A percentile compares a stretch with the other conserved stretches of the same genome.
Evolutionary conservation across 92 coral and sea anemone species (phyloP).

Genomic region (Anthopleura xanthogrammica): DNA sequence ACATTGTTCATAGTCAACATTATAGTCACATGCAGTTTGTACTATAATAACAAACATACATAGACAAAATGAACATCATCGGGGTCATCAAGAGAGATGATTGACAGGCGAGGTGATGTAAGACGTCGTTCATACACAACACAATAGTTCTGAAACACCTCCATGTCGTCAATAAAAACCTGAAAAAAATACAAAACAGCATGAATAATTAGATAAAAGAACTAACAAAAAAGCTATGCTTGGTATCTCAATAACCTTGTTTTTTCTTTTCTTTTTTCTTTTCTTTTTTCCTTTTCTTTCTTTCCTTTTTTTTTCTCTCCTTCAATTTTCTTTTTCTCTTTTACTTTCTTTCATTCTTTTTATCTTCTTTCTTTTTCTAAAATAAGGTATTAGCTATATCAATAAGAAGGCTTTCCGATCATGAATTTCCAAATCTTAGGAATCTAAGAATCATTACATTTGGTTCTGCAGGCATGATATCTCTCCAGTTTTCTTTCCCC

Average conservation of each 20-base stretch:
- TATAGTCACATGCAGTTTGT: neutral
- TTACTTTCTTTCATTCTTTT: neutral
- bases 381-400: neutral
- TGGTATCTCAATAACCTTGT: no score
- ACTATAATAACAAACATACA: slow-evolving; percentile 24
- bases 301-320: neutral
- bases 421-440: neutral
- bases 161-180: slow-evolving; percentile 89
- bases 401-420: neutral
- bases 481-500: slow-evolving; percentile 62
- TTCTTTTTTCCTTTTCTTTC: neutral
- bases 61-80: slow-evolving; percentile 56
- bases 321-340: neutral
- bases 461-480: slow-evolving; percentile 49
- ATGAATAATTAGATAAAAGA: no score
- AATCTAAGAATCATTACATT: slow-evolving; percentile 39
- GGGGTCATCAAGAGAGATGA: slow-evolving; percentile 69
- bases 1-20: slow-evolving; percentile 35
- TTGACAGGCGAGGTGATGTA: slow-evolving; percentile 68
- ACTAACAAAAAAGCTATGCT: neutral
- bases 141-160: slow-evolving; percentile 73
- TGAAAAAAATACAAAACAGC: slow-evolving; percentile 1
- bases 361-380: neutral
- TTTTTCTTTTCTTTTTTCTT: neutral
- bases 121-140: slow-evolving; percentile 74